Evolutionary conservation across 2,113 vertebrate genomes (phyloP).

Genomic region (Tyto alba): DNA sequence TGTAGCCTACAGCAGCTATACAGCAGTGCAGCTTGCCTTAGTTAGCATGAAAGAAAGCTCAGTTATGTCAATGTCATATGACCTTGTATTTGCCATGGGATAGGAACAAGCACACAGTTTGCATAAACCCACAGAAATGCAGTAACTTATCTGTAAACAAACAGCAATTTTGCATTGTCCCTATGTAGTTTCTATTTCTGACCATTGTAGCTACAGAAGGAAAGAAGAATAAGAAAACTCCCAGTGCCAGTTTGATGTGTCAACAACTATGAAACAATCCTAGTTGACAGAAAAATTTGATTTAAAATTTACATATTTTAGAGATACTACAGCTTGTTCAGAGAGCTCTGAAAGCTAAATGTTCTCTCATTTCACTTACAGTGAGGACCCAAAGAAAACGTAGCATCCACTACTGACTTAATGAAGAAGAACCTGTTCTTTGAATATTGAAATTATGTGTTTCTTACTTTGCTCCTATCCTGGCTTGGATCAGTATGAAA

Average conservation of each 20-base stretch:
- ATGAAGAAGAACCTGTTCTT: not conserved
- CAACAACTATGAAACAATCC: not conserved
- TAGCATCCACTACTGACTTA: not conserved
- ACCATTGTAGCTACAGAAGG: not conserved
- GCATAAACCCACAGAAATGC: not conserved
- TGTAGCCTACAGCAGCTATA: not conserved
- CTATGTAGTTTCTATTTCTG: not conserved
- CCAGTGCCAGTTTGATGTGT: not conserved
- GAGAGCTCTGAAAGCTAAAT: not conserved
- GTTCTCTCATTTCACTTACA: slow-evolving; percentile 7
- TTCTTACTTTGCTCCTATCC: slow-evolving; percentile 10
- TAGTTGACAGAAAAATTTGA: not conserved
- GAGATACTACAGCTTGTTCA: not conserved
- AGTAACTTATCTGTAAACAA: not conserved
- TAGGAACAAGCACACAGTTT: not conserved
- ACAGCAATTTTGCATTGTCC: not conserved
- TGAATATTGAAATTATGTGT: slow-evolving; percentile 28
- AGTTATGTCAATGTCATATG: not conserved
- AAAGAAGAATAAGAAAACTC: not conserved
- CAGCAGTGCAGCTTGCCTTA: not conserved
- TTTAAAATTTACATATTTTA: not conserved
- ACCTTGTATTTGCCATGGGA: not conserved
- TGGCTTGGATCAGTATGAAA: slow-evolving; percentile 28
- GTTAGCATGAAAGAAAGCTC: not conserved
- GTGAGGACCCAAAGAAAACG: not conserved